A percentile compares a stretch with the other conserved stretches of the same genome.
phyloP scores from a whole-genome alignment of 2,797 vertebrate genomes.

The Pseudomugil gertrudae region DNA sequence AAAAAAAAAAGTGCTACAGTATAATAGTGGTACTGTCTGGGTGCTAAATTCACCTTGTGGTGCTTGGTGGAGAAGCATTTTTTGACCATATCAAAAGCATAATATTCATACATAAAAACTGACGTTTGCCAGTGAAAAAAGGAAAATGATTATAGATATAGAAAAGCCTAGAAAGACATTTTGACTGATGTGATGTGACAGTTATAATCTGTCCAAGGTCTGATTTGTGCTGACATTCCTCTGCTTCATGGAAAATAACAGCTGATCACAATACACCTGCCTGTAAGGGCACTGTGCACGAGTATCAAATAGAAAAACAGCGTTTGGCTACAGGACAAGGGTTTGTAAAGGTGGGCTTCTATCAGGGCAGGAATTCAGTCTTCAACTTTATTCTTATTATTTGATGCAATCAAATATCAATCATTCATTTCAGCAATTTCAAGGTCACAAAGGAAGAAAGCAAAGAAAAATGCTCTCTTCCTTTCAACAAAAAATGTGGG shows the following conservation, averaged over 20 bases:
- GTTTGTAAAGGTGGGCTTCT: background rate
- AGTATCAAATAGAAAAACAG: background rate
- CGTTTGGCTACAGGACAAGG: background rate
- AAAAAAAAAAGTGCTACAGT: too few relatives aligned
- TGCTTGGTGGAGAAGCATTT: background rate
- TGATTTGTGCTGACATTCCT: background rate
- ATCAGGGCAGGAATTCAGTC: background rate
- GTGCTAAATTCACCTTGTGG: too few relatives aligned
- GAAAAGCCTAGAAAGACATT: too few relatives aligned
- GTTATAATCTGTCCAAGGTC: background rate
- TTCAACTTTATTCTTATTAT: background rate
- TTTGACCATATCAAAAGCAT: background rate
- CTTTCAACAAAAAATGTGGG: too few relatives aligned
- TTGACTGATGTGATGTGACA: slow-evolving; percentile 1
- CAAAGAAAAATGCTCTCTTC: too few relatives aligned
- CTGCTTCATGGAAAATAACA: background rate
- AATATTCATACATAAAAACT: background rate
- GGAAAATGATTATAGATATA: too few relatives aligned
- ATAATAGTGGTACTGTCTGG: too few relatives aligned
- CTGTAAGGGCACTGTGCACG: background rate
- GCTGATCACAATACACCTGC: background rate
- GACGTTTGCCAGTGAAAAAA: background rate
- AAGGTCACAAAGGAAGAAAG: too few relatives aligned
- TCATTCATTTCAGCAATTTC: too few relatives aligned
- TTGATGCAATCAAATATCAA: background rate